Conservation (phyloP, 2,797 vertebrate species). For the Meriones psammophilus region DNA sequence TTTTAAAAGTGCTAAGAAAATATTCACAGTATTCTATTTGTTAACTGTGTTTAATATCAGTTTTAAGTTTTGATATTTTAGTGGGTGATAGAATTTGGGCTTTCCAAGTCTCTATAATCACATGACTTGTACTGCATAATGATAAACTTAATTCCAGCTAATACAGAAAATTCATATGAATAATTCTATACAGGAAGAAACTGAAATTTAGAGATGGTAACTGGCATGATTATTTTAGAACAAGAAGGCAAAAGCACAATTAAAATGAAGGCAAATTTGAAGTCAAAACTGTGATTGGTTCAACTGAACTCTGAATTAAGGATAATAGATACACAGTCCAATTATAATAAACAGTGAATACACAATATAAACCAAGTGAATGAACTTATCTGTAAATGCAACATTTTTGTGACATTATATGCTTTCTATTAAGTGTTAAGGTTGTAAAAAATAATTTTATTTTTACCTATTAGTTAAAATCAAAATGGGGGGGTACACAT, state of each 20-base stretch:
- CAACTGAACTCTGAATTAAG: background rate
- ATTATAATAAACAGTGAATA: background rate
- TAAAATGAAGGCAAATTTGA: background rate
- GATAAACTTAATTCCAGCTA: background rate
- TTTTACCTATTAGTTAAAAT: too few relatives aligned
- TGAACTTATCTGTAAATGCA: background rate
- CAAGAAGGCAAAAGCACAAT: background rate
- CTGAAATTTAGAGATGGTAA: background rate
- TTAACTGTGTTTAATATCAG: background rate
- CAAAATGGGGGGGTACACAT: too few relatives aligned
- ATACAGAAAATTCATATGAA: background rate
- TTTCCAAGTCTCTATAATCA: background rate
- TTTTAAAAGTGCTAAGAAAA: background rate
- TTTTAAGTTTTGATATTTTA: background rate
- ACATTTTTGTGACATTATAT: background rate
- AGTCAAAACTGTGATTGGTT: background rate
- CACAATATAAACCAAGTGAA: background rate
- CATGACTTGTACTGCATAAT: background rate
- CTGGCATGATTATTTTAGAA: background rate
- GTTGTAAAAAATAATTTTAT: background rate
- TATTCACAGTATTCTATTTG: background rate
- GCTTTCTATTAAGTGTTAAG: background rate
- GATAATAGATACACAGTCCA: background rate
- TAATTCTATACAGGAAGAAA: background rate
- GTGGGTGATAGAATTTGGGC: background rate